Base-by-base conservation (phyloP, 2,113 vertebrate species). In the Bufo gargarizans region DNA sequence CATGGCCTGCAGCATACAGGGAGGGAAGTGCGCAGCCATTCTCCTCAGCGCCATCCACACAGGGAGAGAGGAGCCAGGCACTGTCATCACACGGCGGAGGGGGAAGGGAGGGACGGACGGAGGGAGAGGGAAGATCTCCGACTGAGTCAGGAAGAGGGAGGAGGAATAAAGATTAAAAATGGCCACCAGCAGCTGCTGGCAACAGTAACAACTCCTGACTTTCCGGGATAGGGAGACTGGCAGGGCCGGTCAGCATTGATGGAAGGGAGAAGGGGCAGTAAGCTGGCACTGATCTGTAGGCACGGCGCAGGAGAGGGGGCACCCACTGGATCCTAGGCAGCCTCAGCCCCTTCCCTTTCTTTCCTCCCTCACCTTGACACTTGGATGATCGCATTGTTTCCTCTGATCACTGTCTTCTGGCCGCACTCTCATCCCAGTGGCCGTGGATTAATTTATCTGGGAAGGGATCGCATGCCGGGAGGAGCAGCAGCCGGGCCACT, bases 81-180 rank as follows among this genome's bases (percentile, higher is more conserved):
- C 47, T 78, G 74, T 65, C 85, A 78, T 77, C 74, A 65, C 58
- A 53, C 33, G 6, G 56, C 19, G 8, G 47, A 50, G 65, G 53
- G 85, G 67, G 33, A 58, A 63, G 50, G 77, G 47, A 33, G 72
- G 47, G 22, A 71, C 22, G 22, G 67, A 43, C 67, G n/a, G 63
- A 67, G 61, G 72, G 69, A 69, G 76, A 67, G 85, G 86, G 86
- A 88, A 88, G 86, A 88, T 76, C 86, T 74, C 79, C 79, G 86
- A 82, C 67, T 88, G 84, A 83, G 85, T 89, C 88, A 11, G 91
- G 87, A 90, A 90, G 89, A 89, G 90, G 88, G 89, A 89, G 92
- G 88, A 89, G 92, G 91, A 89, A 92, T 88, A 53, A 58, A 82
- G 91, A 92, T 91, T 92, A 93, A 94, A 93, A 91, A 94, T 94